Base-by-base conservation (phyloP, 2,797 vertebrate species). In the Artibeus jamaicensis region DNA sequence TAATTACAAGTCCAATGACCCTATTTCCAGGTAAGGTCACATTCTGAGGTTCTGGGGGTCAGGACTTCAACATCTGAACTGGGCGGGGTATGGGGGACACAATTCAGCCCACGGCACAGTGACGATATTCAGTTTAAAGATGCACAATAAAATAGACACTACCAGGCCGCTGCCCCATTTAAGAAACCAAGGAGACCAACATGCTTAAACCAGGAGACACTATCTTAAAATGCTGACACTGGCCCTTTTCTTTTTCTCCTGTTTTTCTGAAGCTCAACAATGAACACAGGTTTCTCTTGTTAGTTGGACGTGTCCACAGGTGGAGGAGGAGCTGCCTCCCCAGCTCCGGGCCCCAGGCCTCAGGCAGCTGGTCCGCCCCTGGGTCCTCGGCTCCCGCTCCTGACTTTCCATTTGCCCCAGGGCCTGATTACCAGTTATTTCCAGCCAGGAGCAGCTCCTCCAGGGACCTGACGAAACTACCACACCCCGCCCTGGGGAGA, bases 331-430 rank as follows among this genome's bases (percentile, higher is more conserved):
- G 46, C 68, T 50, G 7, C 14, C 57, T 12, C 22, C 34, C 65
- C 65, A 0, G 59, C 6, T 7, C 37, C 5, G 32, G 18, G 42
- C 16, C 59, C 59, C 21, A 39, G 29, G 32, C 32, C 37, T 9
- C 0, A 0, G 1, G 55, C 44, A 12, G 8, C 81, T 16, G 10
- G 0, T 12, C 22, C 1, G 24, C 42, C 14, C 29, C 86, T 6
- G 4, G 2, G 16, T 4, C 71, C 86, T 53, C 2, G 6, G 32
- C 9, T 59, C 34, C 0, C 0, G 67, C 9, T 57, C 55, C 55
- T 2, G 55, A 9, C n/a, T 82, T n/a, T 48, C 82, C 89, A 32
- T 67, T 32, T 42, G 21, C 94, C 76, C 94, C 34, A 65, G 90
- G 71, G 88, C 11, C 94, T 44, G 1, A 76, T 89, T 93, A 93